phyloP scores from a whole-genome alignment of 2,797 vertebrate genomes.

The Chloroceryle amazona region DNA sequence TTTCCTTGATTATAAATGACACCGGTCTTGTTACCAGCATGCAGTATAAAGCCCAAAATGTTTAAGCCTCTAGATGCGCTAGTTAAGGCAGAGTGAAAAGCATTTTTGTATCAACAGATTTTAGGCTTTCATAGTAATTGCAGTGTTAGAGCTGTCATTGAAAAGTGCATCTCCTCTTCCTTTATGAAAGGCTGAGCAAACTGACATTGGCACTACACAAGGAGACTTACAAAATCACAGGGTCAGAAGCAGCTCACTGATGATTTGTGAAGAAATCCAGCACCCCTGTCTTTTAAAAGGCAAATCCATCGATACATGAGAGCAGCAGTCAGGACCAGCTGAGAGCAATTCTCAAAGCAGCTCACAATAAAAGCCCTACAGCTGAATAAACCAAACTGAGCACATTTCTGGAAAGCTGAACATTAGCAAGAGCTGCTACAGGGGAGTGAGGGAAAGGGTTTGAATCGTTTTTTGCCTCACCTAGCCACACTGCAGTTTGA shows the following conservation, averaged over 20 bases:
- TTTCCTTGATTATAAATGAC: not conserved
- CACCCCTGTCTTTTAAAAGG: not conserved
- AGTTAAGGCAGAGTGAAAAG: not conserved
- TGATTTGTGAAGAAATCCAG: not conserved
- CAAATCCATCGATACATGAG: fast-evolving
- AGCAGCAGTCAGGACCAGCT: not conserved
- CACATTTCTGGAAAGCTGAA: not conserved
- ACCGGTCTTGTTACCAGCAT: not conserved
- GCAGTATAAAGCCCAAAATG: not conserved
- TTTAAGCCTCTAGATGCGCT: not conserved
- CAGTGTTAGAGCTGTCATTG: not conserved
- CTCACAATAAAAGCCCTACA: not conserved
- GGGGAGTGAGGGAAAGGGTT: not conserved
- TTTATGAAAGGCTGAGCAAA: not conserved
- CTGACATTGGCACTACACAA: not conserved
- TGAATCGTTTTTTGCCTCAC: not conserved
- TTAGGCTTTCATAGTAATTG: not conserved
- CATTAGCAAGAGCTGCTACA: not conserved
- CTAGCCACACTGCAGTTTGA: not conserved
- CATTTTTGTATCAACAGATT: not conserved
- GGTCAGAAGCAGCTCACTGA: not conserved
- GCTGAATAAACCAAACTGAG: not conserved
- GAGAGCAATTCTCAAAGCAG: not conserved
- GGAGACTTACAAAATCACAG: not conserved
- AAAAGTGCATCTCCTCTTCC: not conserved